Evolutionary conservation across 2,888 invertebrate genomes (phyloP), one percentile per base, ranked within the genome.

Genomic region (Xylophagus ater): DNA sequence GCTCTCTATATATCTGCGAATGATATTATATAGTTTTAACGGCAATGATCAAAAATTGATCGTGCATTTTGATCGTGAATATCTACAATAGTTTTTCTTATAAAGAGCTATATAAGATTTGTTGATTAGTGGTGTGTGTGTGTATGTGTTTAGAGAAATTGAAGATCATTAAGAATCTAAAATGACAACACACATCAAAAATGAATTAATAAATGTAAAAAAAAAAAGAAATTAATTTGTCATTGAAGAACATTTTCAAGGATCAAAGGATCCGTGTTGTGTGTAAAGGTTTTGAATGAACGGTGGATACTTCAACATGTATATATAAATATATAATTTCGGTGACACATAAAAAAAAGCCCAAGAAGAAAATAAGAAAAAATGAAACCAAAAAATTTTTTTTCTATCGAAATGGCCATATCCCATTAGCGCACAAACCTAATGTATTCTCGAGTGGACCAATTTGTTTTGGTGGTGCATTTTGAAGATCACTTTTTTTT

Each of bases 401-500:
- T 30, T 26, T 37, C 18, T n/a, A 26, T 18, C 36, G 38, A 44
- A 44, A 44, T 44, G 41, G 39, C 44, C 44, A 44, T 38, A 44
- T 44, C 36, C 44, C 44, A 44, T 44, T 44, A 42, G 44, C 21
- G 44, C 28, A 37, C n/a, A 29, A 34, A 26, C 37, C 52, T 55
- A 56, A 56, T 57, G 55, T 52, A 54, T 53, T 56, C 52, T 56
- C 56, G 53, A 56, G 55, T 56, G 56, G 54, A 53, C 56, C 55
- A 56, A 57, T 56, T 56, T 56, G 56, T 56, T 51, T 54, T 52
- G 9, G 31, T 31, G 23, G 21, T 13, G 30, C n/a, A n/a, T n/a
- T n/a, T n/a, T n/a, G n/a, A n/a, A n/a, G n/a, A n/a, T n/a, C n/a
- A n/a, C n/a, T n/a, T n/a, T n/a, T n/a, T n/a, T n/a, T n/a, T n/a